Conservation (phyloP, 2,113 vertebrate genomes). For the Oreochromis aureus region DNA sequence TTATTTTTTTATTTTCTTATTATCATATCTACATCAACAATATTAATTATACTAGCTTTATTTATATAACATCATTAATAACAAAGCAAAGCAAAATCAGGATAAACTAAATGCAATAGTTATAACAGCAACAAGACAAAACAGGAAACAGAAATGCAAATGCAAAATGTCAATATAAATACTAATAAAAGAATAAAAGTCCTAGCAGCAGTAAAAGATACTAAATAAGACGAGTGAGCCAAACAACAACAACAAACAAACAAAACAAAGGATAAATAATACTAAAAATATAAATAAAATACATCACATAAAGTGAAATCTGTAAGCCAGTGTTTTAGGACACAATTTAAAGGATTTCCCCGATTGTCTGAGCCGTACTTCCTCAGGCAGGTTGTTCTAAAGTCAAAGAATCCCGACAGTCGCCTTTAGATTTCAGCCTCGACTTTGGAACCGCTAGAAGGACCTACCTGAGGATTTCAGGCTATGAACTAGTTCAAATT, state of each 20-base stretch:
- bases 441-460: background rate
- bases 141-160: background rate
- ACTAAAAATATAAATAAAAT: background rate
- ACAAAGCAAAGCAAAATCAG: background rate
- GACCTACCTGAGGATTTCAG: background rate
- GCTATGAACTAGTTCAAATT: background rate
- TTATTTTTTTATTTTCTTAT: background rate
- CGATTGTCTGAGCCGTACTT: rapidly evolving
- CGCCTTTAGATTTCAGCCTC: background rate
- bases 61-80: background rate
- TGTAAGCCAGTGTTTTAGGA: background rate
- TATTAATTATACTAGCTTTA: background rate
- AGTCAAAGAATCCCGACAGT: background rate
- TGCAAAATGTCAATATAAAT: background rate
- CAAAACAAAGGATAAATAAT: background rate
- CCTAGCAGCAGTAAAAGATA: background rate
- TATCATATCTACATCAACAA: background rate
- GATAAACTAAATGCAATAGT: background rate
- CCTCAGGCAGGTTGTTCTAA: background rate
- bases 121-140: background rate
- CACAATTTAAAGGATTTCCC: background rate
- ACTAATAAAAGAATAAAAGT: background rate
- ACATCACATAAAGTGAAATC: rapidly evolving
- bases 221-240: background rate
- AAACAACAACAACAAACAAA: background rate